Base-by-base conservation (phyloP, 1,140 invertebrate species). In the Andrena cerasifolii region DNA sequence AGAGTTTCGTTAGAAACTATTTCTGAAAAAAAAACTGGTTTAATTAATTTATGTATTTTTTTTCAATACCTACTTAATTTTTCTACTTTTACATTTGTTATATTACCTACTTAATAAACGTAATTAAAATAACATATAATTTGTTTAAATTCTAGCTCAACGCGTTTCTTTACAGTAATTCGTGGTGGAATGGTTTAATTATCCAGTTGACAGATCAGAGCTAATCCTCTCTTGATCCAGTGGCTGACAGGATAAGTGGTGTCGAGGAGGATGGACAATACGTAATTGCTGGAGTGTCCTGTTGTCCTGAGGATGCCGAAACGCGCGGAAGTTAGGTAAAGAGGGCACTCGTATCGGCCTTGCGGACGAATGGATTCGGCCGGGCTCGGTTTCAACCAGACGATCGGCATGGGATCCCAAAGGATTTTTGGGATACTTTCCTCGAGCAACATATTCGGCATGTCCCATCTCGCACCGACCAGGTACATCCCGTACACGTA, bases 251-350 rank as follows among this genome's bases (percentile, higher is more conserved):
- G 94, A 78, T 94, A 88, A 73, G 95, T 89, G 0, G 96, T 97
- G 21, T 96, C 95, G 26, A 98, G 90, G 62, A 96, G 93, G 80
- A 98, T 94, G 1, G 96, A 95, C 54, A 98, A 90, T 0, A 98
- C 96, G 92, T 96, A 98, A 93, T 98, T 98, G 0, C 97, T 98
- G 0, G 97, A 98, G 91, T 98, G 97, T 0, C 98, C 97, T 0
- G 97, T 98, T 0, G 97, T 98, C 56, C 97, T 97, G 14, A 96
- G 91, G 72, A 95, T 95, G 12, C 97, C 97, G 85, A 95, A 95
- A 76, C 98, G 94, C 79, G 96, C 97, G 18, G 96, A 95, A 0
- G 98, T 98, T 89, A 98, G 98, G 89, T 98, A 98, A 1, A 98
- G 92, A 6, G 97, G 97, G 90, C 96, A 97, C 72, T 93, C 93